These are phyloP conservation scores for Discoglossus pictus DNA, from an alignment of 2,797 vertebrate genomes.

Conservation along the genomic window DNA sequence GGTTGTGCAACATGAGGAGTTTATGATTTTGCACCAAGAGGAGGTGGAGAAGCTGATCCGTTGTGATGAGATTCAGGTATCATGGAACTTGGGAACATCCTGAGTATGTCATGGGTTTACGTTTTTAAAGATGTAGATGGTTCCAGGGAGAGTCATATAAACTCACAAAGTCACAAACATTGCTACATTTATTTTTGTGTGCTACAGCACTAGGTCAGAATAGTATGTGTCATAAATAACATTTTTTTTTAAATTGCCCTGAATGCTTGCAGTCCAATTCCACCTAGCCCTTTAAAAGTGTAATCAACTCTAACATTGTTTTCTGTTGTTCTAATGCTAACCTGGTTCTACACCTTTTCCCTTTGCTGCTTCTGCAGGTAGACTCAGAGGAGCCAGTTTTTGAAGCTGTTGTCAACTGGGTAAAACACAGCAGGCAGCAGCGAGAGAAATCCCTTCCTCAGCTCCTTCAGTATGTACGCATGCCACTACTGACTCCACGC, in stretches of 20 bases:
- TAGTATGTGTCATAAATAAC: no score
- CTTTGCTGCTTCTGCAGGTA: constrained; percentile 72
- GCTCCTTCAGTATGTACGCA: constrained; percentile 91
- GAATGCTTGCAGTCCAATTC: no score
- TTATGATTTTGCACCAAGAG: constrained; percentile 92
- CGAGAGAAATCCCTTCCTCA: constrained; percentile 86
- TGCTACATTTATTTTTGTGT: no score
- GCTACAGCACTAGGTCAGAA: no score
- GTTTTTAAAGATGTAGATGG: no score
- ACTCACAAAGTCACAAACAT: no score
- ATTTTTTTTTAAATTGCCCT: no score
- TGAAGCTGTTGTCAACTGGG: constrained; percentile 95
- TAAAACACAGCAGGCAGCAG: constrained; percentile 91
- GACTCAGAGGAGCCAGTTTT: constrained; percentile 97
- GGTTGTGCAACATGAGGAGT: constrained; percentile 98
- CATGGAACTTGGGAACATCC: neutral
- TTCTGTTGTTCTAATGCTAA: no score
- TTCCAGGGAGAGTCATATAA: no score
- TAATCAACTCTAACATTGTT: no score
- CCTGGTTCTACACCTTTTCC: fast-evolving
- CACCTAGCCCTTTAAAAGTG: no score
- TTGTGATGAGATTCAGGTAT: constrained; percentile 98
- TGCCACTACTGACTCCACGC: constrained; percentile 94
- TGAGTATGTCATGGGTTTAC: no score
- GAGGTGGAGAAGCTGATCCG: constrained; percentile 98